These are phyloP conservation scores for Strigamia maritima DNA, from an alignment of 2,888 invertebrate species.

Conservation along the genomic window DNA sequence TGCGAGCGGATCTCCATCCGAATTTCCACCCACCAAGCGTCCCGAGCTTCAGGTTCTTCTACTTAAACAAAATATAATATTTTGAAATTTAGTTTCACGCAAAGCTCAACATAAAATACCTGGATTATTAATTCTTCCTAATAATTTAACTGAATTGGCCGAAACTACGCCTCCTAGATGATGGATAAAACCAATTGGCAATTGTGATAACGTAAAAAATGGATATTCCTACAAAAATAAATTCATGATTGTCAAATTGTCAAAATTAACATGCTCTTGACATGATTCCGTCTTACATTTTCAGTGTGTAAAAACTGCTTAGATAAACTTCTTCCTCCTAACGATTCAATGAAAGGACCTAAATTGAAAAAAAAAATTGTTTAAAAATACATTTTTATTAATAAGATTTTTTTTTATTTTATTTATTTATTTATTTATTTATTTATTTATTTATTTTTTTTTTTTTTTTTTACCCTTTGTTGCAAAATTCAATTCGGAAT, in stretches of 20 bases:
- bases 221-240: conserved; percentile 69
- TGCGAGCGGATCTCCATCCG: conserved; percentile 93
- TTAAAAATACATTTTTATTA: conserved; percentile 1
- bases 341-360: neutral
- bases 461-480: conserved; percentile 81
- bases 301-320: conserved; percentile 5
- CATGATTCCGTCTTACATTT: no score
- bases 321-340: neutral
- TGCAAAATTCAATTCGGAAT: conserved; percentile 87
- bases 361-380: conserved; percentile 36
- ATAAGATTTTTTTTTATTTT: no score
- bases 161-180: conserved; percentile 84
- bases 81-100: no score
- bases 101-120: conserved; percentile 47
- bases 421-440: no score
- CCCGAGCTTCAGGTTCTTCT: conserved; percentile 86
- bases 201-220: conserved; percentile 86
- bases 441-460: no score
- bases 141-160: conserved; percentile 75
- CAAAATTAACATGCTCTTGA: neutral
- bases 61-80: conserved; percentile 36
- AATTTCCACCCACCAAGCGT: conserved; percentile 96
- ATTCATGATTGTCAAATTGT: conserved; percentile 28
- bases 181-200: conserved; percentile 81
- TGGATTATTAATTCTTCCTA: conserved; percentile 75